A percentile compares a stretch with the other conserved stretches of the same genome.
These are phyloP conservation scores for Oasisia sp. DNA, from an alignment of 2,888 invertebrate species.

Conservation along the genomic window DNA sequence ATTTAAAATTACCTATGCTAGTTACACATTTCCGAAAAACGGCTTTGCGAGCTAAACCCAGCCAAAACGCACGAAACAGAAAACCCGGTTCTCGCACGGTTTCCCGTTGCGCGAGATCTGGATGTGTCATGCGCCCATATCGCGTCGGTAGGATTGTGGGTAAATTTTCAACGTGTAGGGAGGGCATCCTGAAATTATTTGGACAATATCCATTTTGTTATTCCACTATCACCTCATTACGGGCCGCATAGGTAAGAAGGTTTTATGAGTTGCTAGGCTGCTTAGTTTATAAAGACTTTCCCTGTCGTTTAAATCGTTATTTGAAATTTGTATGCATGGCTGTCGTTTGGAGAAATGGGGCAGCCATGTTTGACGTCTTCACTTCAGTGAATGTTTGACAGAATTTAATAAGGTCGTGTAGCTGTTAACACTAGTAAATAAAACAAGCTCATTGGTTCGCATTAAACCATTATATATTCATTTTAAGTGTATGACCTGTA, in stretches of 20 bases:
- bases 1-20: neutral
- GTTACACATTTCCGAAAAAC: neutral
- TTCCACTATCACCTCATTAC: neutral
- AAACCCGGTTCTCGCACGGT: neutral
- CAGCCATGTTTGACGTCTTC: neutral
- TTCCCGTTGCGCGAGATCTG: neutral
- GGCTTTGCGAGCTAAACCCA: neutral
- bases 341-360: slow-evolving; percentile 3
- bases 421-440: neutral
- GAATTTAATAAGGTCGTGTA: neutral
- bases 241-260: neutral
- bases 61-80: neutral
- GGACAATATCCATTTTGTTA: slow-evolving; percentile 12
- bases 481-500: neutral
- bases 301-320: neutral
- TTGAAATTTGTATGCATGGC: neutral
- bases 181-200: slow-evolving; percentile 5
- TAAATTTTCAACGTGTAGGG: slow-evolving; percentile 17
- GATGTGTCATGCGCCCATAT: neutral
- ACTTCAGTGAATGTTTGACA: neutral
- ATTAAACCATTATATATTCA: neutral
- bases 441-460: neutral
- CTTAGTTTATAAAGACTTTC: neutral
- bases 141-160: slow-evolving; percentile 17
- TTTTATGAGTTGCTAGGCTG: neutral